phyloP scores from a whole-genome alignment of 2,113 vertebrate species.

The Ceuthmochares aereus region DNA sequence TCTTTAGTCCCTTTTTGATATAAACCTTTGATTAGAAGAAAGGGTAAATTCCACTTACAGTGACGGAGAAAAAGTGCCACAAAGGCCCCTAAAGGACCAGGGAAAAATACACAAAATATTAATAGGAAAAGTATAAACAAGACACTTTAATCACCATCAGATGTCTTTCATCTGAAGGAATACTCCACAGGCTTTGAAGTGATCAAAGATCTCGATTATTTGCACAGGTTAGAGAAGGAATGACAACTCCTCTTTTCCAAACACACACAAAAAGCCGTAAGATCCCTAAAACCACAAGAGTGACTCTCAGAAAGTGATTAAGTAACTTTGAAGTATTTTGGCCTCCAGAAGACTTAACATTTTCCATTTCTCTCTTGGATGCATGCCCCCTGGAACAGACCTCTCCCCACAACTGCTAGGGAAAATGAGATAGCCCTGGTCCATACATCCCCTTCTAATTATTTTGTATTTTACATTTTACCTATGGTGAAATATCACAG shows the following conservation, averaged over 20 bases:
- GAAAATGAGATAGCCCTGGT: not conserved
- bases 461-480: not conserved
- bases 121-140: slow-evolving; percentile 34
- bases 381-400: not conserved
- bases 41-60: not conserved
- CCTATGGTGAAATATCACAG: not conserved
- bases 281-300: slow-evolving; percentile 37
- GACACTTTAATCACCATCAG: slow-evolving; percentile 1
- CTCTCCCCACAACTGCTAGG: not conserved
- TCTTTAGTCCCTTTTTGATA: not conserved
- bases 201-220: slow-evolving; percentile 64
- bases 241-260: slow-evolving; percentile 51
- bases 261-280: not conserved
- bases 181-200: not conserved
- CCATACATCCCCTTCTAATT: not conserved
- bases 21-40: not conserved
- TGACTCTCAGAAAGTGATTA: slow-evolving; percentile 52
- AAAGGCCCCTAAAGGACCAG: not conserved
- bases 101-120: not conserved
- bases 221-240: slow-evolving; percentile 53
- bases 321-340: slow-evolving; percentile 44
- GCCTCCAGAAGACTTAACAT: slow-evolving; percentile 28
- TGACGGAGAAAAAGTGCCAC: not conserved
- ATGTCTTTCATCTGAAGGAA: slow-evolving; percentile 39
- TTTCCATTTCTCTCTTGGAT: slow-evolving; percentile 14